A percentile compares a stretch with the other conserved stretches of the same genome.
These are phyloP conservation scores for Amblyteles armatorius DNA, from an alignment of 2,888 invertebrate species.

Conservation along the genomic window DNA sequence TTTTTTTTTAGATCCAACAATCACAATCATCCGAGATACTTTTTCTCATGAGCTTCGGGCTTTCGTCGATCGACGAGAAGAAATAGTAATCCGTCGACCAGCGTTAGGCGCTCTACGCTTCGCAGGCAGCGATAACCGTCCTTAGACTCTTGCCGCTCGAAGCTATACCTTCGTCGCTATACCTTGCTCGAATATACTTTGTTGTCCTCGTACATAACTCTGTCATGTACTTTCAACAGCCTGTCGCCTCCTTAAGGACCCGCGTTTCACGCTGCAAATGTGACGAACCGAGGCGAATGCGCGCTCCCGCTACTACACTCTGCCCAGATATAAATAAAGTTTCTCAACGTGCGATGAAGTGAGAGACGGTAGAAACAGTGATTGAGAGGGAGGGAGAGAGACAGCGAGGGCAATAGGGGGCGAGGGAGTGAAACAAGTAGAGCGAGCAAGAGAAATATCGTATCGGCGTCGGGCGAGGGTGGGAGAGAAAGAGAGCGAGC, in stretches of 20 bases:
- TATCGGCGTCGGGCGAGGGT: slow-evolving; percentile 31
- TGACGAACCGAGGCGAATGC: slow-evolving; percentile 67
- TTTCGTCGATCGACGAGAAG: background rate
- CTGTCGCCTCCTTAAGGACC: slow-evolving; percentile 61
- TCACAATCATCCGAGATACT: no score
- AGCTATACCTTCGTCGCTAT: background rate
- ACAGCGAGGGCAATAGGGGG: slow-evolving; percentile 46
- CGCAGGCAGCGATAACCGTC: background rate
- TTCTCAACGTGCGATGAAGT: slow-evolving; percentile 57
- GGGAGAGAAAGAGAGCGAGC: slow-evolving; percentile 59
- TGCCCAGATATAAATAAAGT: slow-evolving; percentile 65
- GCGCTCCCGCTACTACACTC: slow-evolving; percentile 62
- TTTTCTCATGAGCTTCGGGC: background rate
- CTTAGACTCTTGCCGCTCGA: background rate
- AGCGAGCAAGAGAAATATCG: slow-evolving; percentile 57
- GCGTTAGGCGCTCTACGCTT: background rate
- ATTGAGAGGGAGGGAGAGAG: slow-evolving; percentile 65
- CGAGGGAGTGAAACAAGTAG: slow-evolving; percentile 57
- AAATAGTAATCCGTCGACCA: no score
- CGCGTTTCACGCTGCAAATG: slow-evolving; percentile 66
- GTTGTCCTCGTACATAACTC: slow-evolving; percentile 36
- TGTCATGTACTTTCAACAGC: slow-evolving; percentile 57
- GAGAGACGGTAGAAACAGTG: slow-evolving; percentile 36
- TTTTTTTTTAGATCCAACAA: background rate
- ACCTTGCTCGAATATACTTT: slow-evolving; percentile 7